These are phyloP conservation scores for Tolmerus cingulatus DNA, from an alignment of 2,888 invertebrate genomes.

Conservation along the genomic window DNA sequence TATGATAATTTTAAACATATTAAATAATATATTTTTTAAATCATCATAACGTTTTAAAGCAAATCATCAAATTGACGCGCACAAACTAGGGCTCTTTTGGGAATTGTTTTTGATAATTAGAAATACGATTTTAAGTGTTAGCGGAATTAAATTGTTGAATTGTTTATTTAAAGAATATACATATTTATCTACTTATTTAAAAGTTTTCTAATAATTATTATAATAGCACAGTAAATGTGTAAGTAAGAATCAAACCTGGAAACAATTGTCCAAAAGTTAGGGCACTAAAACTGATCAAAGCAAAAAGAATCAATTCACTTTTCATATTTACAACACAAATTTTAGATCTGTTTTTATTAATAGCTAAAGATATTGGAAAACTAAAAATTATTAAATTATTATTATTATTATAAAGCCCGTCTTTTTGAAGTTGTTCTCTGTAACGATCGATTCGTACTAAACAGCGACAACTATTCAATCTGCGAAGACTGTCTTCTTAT, in stretches of 20 bases:
- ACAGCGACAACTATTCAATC: not conserved
- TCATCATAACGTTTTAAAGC: no score
- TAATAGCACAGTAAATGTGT: not conserved
- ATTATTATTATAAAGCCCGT: not conserved
- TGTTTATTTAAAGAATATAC: no score
- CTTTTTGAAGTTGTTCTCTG: not conserved
- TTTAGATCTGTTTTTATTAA: not conserved
- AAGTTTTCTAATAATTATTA: no score
- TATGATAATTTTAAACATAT: no score
- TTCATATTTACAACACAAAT: not conserved
- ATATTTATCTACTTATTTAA: no score
- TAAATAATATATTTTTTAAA: no score
- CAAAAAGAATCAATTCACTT: not conserved
- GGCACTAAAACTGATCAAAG: not conserved
- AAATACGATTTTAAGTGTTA: no score
- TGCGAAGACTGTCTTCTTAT: no score
- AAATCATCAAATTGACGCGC: no score
- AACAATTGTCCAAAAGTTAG: not conserved
- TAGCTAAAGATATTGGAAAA: not conserved
- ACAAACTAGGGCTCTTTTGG: no score
- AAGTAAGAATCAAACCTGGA: not conserved
- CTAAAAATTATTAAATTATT: not conserved
- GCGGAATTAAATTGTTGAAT: no score
- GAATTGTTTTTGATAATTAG: no score
- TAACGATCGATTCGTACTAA: not conserved